These are phyloP conservation scores for Hippopotamyrus pictus DNA, from an alignment of 2,797 vertebrate genomes.

Conservation along the genomic window DNA sequence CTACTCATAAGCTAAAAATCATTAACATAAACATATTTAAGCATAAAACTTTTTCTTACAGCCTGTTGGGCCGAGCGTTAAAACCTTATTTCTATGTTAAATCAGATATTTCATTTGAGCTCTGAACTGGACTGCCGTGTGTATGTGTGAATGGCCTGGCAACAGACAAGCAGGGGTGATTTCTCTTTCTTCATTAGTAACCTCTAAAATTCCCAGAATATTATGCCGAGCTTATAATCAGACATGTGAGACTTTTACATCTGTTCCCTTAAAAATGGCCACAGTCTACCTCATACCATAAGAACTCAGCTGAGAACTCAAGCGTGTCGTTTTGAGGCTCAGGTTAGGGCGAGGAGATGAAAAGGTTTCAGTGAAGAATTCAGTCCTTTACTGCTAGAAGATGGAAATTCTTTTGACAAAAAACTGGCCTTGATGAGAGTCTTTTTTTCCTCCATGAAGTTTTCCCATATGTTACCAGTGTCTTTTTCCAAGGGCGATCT, in stretches of 20 bases:
- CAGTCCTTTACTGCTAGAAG: neutral
- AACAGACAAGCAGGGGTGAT: neutral
- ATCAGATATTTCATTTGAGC: neutral
- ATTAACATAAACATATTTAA: slow-evolving; percentile 12
- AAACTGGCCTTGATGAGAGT: neutral
- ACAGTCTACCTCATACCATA: neutral
- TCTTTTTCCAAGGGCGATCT: slow-evolving; percentile 36
- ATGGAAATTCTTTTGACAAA: slow-evolving; percentile 4
- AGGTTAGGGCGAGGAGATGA: neutral
- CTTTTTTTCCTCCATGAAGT: neutral
- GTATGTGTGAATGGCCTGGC: neutral
- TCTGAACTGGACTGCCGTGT: neutral
- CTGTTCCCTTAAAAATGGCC: neutral
- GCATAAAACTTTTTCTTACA: neutral
- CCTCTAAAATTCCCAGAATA: neutral
- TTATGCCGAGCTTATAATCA: neutral
- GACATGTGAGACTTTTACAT: neutral
- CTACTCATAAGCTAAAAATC: neutral
- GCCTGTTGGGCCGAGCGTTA: neutral
- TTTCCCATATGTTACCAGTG: slow-evolving; percentile 12
- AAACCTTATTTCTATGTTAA: neutral
- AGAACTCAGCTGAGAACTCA: neutral
- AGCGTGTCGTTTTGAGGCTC: neutral
- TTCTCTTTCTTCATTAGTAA: neutral
- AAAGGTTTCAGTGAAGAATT: neutral